Evolutionary conservation across 2,888 invertebrate genomes (phyloP), one percentile per base, ranked within the genome.

Genomic region (Melanchra persicariae): DNA sequence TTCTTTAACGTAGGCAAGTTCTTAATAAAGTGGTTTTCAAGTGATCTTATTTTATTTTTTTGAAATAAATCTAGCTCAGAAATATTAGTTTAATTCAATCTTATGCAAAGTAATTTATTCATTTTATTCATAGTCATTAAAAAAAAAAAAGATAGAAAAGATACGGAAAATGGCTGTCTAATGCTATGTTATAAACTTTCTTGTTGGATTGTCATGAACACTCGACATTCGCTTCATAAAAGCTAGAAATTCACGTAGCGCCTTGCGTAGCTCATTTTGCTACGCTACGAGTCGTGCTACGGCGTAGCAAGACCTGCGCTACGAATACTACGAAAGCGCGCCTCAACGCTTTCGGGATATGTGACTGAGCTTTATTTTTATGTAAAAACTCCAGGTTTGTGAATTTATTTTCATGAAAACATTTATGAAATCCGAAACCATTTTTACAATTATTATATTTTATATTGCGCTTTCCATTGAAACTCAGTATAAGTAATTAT

Each of bases 291-390:
- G 15, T 3, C 24, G 15, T 26, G 34, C 76, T 72, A 76, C 72
- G 77, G 26, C 77, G 76, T 73, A 73, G 69, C 69, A 24, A 55
- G 6, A 1, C 10, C 55, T 22, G 43, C 22, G 40, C 55, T 77
- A 57, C 26, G 19, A 57, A 55, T 60, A 19, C 37, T 19, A 37
- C 59, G 47, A 40, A n/a, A 40, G 37, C 37, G 37, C 43, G 49
- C 24, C 45, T 52, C 17, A 52, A 52, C 19, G 51, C 45, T 22
- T 45, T 45, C n/a, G 12, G 10, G 1, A 52, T 47, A 37, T 8
- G 40, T 58, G n/a, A 52, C 17, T 12, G 45, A 47, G 22, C 22
- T 37, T 45, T 57, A 34, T 30, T 69, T 57, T 57, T 26, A 26
- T 30, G 9, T 26, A 15, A 40, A 10, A 17, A 54, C 47, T 40